Base-by-base conservation (phyloP, 2,888 invertebrate genomes). In the Amiota communis region DNA sequence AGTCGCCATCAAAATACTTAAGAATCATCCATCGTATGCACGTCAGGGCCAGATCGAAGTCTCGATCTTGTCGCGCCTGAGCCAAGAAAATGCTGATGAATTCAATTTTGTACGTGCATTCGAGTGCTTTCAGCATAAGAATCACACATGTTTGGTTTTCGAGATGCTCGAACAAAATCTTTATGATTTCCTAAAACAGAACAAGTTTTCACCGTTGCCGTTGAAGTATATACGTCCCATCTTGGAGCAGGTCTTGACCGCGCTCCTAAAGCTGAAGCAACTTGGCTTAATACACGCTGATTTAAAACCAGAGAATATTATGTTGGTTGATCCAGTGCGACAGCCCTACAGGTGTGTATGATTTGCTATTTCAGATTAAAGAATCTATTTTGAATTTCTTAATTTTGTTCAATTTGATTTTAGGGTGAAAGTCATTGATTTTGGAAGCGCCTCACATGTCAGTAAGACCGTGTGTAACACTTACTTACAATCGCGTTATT, bases 111-210 rank as follows among this genome's bases (percentile, higher is more conserved):
- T 99, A 85, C 97, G 99, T 80, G 99, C 99, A 67, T 98, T 97
- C 91, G 99, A 99, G 91, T 99, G 99, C 92, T 99, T 99, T 92
- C 98, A 98, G 92, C 99, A 99, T 91, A 98, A 98, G 91, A 98
- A 97, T 90, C 99, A 99, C 92, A 99, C 99, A 72, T 99, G 99
- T 91, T 93, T 99, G 91, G 99, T 99, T 88, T 99, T 99, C 90
- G 99, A 99, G 92, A 99, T 99, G 98, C 93, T 99, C 86, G 99
- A 99, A 89, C 99, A 99, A 92, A 99, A 99, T 91, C 92, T 99
- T 81, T 99, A 99, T 91, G 99, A 99, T 92, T 99, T 99, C 91
- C 94, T 99, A 82, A 99, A 99, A 90, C 98, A 98, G 91, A 99
- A 99, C 92, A 99, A 99, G 92, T 99, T 99, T 91, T 97, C 97